These are phyloP conservation scores for Scarus forsteni DNA, from an alignment of 2,797 vertebrate genomes.

Conservation along the genomic window DNA sequence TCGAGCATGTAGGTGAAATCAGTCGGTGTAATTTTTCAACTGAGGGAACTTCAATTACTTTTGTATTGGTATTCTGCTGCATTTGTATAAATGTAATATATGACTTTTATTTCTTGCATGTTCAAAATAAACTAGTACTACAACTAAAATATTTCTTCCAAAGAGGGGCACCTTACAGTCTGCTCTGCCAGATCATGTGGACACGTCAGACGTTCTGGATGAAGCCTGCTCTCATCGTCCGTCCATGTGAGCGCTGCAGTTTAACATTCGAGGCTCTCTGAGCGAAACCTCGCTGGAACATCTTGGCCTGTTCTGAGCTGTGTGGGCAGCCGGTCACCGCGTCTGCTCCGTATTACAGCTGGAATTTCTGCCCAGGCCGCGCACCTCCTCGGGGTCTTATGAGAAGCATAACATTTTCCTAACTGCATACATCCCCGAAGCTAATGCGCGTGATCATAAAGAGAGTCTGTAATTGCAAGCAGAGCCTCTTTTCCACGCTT, in stretches of 20 bases:
- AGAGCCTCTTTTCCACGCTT: conserved; percentile 44
- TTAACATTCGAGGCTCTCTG: conserved; percentile 20
- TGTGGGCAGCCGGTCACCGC: conserved; percentile 35
- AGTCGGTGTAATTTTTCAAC: too few species aligned
- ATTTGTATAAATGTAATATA: too few species aligned
- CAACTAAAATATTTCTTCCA: too few species aligned
- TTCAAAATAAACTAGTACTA: too few species aligned
- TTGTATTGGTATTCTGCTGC: too few species aligned
- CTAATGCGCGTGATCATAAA: conserved; percentile 40
- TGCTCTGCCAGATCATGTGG: conserved; percentile 32
- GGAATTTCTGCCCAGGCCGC: conserved; percentile 50
- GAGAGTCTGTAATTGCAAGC: conserved; percentile 58
- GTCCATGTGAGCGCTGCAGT: conserved; percentile 4
- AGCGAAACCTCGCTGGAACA: conserved; percentile 38
- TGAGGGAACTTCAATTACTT: too few species aligned
- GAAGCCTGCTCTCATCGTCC: conserved; percentile 11
- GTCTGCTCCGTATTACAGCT: conserved; percentile 58
- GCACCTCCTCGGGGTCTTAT: conserved; percentile 52
- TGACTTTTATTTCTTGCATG: too few species aligned
- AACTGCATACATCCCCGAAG: conserved; percentile 34
- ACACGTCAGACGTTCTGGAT: conserved; percentile 33
- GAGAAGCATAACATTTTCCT: conserved; percentile 73
- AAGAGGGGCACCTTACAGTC: neutral
- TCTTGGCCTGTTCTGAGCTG: conserved; percentile 7
- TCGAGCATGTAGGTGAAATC: too few species aligned